A percentile compares a stretch with the other conserved stretches of the same genome.
Conservation (phyloP, 1,140 invertebrate species). For the Cotesia typhae region DNA sequence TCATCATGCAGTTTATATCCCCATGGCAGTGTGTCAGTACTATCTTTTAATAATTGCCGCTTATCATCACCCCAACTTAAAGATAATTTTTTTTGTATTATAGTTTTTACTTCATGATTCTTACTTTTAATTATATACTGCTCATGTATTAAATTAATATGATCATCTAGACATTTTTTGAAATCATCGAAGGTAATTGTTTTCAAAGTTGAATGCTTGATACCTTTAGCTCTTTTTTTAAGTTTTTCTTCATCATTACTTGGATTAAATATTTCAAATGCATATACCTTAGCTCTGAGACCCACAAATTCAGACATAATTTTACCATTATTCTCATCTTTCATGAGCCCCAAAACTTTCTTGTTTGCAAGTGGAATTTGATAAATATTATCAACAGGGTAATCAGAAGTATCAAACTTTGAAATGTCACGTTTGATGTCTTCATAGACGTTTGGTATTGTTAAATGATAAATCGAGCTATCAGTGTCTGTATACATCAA, state of each 20-base stretch:
- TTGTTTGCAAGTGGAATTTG: constrained; percentile 30
- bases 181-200: constrained; percentile 25
- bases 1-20: not conserved
- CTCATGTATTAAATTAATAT: not conserved
- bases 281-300: constrained; percentile 18
- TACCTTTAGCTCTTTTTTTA: constrained; percentile 31
- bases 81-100: constrained; percentile 15
- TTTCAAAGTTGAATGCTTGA: constrained; percentile 28
- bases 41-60: not conserved
- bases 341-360: constrained; percentile 36
- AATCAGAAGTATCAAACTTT: not conserved
- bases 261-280: not conserved
- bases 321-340: constrained; percentile 23
- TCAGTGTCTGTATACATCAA: constrained; percentile 2
- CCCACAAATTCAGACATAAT: no score
- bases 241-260: not conserved
- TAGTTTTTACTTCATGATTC: constrained; percentile 21
- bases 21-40: constrained; percentile 31
- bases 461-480: not conserved
- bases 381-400: constrained; percentile 25
- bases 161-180: constrained; percentile 22
- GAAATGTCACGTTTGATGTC: no score
- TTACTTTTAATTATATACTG: constrained; percentile 11
- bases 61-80: constrained; percentile 21
- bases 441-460: no score